Conservation (phyloP, 2,888 invertebrate genomes). For the Himalopsyche japonica region DNA sequence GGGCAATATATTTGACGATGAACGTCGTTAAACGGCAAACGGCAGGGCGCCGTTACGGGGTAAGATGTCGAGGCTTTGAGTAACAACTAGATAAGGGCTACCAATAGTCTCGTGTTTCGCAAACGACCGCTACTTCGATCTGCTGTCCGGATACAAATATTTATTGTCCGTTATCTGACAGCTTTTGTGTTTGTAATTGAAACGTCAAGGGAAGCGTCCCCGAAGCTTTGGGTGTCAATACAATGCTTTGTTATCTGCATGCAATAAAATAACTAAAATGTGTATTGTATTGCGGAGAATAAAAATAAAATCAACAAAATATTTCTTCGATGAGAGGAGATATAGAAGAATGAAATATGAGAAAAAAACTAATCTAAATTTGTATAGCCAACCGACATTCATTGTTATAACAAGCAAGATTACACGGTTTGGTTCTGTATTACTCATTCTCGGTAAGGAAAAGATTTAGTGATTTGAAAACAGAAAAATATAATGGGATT, state of each 20-base stretch:
- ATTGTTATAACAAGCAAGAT: too few relatives aligned
- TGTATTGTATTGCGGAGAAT: too few relatives aligned
- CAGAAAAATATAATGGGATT: too few relatives aligned
- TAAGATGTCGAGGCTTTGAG: conserved; percentile 18
- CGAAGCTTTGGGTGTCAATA: not conserved
- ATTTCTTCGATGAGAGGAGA: too few relatives aligned
- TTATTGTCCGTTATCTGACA: not conserved
- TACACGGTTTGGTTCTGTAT: too few relatives aligned
- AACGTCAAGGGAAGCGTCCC: not conserved
- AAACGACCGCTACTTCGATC: not conserved
- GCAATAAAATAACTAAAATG: too few relatives aligned
- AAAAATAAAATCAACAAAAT: too few relatives aligned
- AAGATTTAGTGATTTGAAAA: too few relatives aligned
- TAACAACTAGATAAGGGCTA: conserved; percentile 17
- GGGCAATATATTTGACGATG: not conserved
- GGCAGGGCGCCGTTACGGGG: conserved; percentile 15
- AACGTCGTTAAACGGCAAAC: not conserved
- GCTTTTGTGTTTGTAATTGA: not conserved
- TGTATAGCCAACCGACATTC: too few relatives aligned
- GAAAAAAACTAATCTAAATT: too few relatives aligned
- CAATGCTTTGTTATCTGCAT: not conserved
- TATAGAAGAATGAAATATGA: too few relatives aligned
- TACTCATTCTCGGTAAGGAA: too few relatives aligned
- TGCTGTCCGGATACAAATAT: not conserved
- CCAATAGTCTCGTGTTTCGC: not conserved